Evolutionary conservation across 2,113 vertebrate species (phyloP), one percentile per base, ranked within the genome.

Genomic region (Xenopus laevis): DNA sequence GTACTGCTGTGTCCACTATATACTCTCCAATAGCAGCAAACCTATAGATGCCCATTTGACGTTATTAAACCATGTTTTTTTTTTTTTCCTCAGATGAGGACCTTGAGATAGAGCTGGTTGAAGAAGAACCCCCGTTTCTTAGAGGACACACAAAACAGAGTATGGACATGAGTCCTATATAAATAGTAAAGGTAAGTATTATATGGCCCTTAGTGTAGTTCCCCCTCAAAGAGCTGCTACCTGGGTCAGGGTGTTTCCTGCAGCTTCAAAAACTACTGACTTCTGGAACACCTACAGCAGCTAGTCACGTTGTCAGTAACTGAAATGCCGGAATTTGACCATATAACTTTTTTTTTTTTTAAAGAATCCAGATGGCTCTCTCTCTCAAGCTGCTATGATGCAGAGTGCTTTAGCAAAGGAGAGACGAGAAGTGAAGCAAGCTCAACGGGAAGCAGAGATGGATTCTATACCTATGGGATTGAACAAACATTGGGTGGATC

Each of bases 331-430:
- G 23, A 27, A 40, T 40, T 40, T 40, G 33, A 40, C 33, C 33
- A 40, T 40, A 7, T 40, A 40, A 4, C 33, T 40, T 40, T 40
- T 50, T 50, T 16, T 50, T 13, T 50, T 50, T n/a, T 33, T 52
- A 4, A 78, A 99, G 97, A 99, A 99, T 83, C 97, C 97, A 5
- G 97, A 99, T 75, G 97, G 97, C 62, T 99, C 97, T 4, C 85
- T 99, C 69, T 99, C 97, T 21, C 97, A 99, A 81, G 97, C 97
- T 3, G 97, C 97, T 23, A 99, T 99, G 97, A 99, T 99, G 97
- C 97, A 99, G 84, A 99, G 95, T 58, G 97, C 97, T 16, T 85
- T 99, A 76, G 96, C 97, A 1, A 99, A 99, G 81, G 97, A 99
- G 82, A 86, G 97, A 16, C 77, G 95, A 33, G 97, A 99, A 72